Conservation (phyloP, 2,113 vertebrate species). For the Lepus timidus region DNA sequence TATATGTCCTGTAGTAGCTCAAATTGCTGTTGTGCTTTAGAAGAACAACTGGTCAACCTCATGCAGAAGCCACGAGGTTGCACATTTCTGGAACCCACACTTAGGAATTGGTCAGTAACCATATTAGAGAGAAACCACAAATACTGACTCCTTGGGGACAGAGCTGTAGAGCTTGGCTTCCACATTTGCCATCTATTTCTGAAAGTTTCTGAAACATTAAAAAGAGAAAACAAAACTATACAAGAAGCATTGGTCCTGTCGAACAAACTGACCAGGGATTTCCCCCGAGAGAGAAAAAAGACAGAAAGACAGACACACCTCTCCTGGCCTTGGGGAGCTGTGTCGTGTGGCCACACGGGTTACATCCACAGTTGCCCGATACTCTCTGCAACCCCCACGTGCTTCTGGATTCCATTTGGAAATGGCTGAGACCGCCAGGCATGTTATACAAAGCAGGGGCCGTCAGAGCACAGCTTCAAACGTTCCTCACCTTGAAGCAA, state of each 20-base stretch:
- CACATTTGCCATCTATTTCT: neutral
- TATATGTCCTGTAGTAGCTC: neutral
- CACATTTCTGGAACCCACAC: neutral
- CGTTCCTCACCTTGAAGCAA: neutral
- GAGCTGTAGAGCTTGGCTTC: neutral
- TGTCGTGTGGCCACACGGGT: conserved; percentile 25
- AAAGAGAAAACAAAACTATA: neutral
- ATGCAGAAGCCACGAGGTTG: neutral
- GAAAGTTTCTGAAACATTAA: conserved; percentile 49
- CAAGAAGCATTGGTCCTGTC: neutral
- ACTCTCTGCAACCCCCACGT: neutral
- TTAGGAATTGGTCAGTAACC: conserved; percentile 31
- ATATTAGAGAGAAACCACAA: conserved; percentile 26
- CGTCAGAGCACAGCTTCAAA: neutral
- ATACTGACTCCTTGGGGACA: neutral
- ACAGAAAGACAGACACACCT: neutral
- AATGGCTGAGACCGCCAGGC: neutral
- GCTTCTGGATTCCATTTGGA: conserved; percentile 34
- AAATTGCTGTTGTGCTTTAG: neutral
- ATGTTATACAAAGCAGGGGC: neutral
- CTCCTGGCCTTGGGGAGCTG: neutral
- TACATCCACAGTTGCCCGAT: neutral
- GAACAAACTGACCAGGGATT: neutral
- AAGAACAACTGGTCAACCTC: neutral
- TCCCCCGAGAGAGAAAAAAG: conserved; percentile 19